Percentiles rank a stretch among this genome's conserved stretches.
phyloP scores from a whole-genome alignment of 2,113 vertebrate genomes.

The Potamarius usumacintae region DNA sequence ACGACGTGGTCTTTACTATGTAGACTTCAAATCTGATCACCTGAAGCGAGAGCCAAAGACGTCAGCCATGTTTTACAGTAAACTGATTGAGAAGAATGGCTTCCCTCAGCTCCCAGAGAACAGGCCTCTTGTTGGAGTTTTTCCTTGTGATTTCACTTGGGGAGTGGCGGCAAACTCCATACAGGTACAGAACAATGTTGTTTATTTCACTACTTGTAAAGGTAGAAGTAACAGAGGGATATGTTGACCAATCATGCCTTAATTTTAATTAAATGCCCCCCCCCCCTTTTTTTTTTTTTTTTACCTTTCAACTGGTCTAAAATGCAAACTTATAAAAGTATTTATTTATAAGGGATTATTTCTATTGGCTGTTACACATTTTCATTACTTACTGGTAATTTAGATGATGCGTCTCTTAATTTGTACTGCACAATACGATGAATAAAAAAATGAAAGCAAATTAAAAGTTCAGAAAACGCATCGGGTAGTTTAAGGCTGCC shows the following conservation, averaged over 20 bases:
- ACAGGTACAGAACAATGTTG: slow-evolving; percentile 73
- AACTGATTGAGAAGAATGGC: slow-evolving; percentile 89
- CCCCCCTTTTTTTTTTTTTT: background rate
- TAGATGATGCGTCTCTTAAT: background rate
- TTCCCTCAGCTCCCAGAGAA: slow-evolving; percentile 89
- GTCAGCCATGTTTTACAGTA: slow-evolving; percentile 90
- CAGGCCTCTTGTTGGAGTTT: slow-evolving; percentile 78
- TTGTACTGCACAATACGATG: background rate
- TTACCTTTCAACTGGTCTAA: background rate
- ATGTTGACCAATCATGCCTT: background rate
- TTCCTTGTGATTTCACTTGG: slow-evolving; percentile 92
- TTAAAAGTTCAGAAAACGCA: background rate
- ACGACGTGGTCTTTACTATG: slow-evolving; percentile 88
- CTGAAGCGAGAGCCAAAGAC: slow-evolving; percentile 90
- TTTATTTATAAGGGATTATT: background rate
- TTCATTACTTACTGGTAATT: background rate
- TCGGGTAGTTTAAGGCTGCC: background rate
- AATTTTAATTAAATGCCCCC: background rate
- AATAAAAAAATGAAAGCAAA: background rate
- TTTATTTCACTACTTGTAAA: background rate
- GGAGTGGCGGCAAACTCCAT: slow-evolving; percentile 88
- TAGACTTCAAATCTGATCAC: slow-evolving; percentile 88
- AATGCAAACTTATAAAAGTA: background rate
- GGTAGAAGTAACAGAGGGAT: background rate
- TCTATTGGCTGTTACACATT: background rate